phyloP scores from a whole-genome alignment of 2,888 invertebrate species.

The Ormyrus thymus region DNA sequence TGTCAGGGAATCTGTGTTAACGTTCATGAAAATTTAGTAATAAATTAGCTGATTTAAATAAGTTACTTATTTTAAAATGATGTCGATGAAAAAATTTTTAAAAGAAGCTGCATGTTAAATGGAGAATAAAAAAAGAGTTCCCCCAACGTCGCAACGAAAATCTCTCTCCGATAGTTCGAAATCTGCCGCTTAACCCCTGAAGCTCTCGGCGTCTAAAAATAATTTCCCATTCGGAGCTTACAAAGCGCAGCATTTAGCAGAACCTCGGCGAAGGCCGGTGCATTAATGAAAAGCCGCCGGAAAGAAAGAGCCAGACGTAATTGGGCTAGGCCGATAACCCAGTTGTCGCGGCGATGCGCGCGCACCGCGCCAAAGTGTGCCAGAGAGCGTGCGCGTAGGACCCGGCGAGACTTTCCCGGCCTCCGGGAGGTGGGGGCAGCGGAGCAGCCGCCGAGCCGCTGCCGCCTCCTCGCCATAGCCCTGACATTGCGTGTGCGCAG shows the following conservation, averaged over 20 bases:
- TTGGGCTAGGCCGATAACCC: slow-evolving; percentile 11
- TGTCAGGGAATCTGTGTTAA: background rate
- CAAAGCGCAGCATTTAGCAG: too few species aligned
- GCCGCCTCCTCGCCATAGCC: slow-evolving; percentile 19
- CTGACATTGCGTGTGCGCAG: slow-evolving; percentile 54
- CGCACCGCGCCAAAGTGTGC: slow-evolving; percentile 32
- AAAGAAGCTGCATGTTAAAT: too few species aligned
- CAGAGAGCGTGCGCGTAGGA: background rate
- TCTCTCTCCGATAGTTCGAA: too few species aligned
- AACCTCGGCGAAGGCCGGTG: background rate
- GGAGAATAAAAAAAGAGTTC: too few species aligned
- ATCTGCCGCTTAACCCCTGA: too few species aligned
- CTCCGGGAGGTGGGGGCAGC: background rate
- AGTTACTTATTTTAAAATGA: too few species aligned
- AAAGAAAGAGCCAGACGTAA: background rate
- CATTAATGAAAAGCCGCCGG: background rate
- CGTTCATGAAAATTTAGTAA: background rate
- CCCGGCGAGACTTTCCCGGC: slow-evolving; percentile 12
- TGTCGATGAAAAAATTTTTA: too few species aligned
- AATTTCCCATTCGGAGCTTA: too few species aligned
- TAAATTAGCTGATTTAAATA: background rate
- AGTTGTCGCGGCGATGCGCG: slow-evolving; percentile 7
- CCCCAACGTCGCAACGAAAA: too few species aligned
- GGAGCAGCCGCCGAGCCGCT: too few species aligned
- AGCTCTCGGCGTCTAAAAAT: too few species aligned